Evolutionary conservation across 2,797 vertebrate genomes (phyloP).

Genomic region (Darevskia nairensis): DNA sequence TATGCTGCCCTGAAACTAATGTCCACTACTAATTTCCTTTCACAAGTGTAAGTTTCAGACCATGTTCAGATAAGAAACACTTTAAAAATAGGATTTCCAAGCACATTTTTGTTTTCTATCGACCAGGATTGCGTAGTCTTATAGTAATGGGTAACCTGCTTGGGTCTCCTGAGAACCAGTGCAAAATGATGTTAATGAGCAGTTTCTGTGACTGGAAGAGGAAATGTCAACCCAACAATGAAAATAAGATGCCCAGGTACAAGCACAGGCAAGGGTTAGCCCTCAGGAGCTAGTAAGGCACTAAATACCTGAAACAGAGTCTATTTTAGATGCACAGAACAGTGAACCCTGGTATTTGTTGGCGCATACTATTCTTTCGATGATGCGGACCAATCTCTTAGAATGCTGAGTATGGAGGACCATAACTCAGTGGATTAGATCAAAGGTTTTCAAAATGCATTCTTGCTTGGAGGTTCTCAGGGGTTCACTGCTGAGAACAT

Average conservation of each 20-base stretch:
- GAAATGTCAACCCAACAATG: too few species aligned
- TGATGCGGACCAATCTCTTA: neutral
- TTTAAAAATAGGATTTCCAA: neutral
- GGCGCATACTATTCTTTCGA: neutral
- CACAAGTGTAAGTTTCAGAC: neutral
- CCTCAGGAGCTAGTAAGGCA: neutral
- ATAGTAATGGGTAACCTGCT: neutral
- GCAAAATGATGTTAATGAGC: too few species aligned
- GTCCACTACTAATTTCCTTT: constrained; percentile 44
- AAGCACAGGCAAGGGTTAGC: neutral
- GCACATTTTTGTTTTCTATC: neutral
- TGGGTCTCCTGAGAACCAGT: neutral
- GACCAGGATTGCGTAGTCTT: neutral
- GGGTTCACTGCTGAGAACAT: neutral
- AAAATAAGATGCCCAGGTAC: too few species aligned
- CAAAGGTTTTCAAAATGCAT: neutral
- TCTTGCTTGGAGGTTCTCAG: neutral
- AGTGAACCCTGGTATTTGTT: neutral
- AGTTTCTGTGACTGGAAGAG: too few species aligned
- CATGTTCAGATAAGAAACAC: neutral
- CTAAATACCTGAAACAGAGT: neutral
- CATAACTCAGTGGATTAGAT: neutral
- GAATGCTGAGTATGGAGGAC: neutral
- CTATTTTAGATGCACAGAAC: neutral
- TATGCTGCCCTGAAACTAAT: neutral